Percentiles rank a stretch among this genome's conserved stretches.
Evolutionary conservation across 1,140 invertebrate genomes (phyloP).

Genomic region (Lepidurus packardi): DNA sequence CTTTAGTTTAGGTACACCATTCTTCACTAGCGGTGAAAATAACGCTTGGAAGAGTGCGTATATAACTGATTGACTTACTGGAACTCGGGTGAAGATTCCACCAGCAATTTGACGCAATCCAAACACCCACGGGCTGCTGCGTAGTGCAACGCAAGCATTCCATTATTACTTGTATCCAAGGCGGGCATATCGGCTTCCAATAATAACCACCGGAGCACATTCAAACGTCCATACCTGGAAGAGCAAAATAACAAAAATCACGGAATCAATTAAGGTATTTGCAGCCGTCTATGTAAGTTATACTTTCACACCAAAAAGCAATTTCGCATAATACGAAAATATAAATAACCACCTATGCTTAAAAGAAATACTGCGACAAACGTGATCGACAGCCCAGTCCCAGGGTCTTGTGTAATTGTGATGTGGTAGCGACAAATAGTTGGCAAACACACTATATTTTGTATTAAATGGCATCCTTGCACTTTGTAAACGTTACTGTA

Average conservation of each 20-base stretch:
- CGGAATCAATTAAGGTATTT: no score
- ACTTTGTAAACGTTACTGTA: neutral
- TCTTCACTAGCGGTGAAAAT: no score
- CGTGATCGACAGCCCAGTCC: neutral
- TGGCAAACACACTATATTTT: neutral
- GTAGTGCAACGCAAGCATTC: slow-evolving; percentile 73
- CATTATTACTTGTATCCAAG: slow-evolving; percentile 46
- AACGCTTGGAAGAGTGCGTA: no score
- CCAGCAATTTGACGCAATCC: slow-evolving; percentile 71
- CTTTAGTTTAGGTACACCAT: no score
- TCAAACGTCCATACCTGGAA: slow-evolving; percentile 51
- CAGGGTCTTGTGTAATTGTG: neutral
- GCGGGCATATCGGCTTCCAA: slow-evolving; percentile 54
- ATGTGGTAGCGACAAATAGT: neutral
- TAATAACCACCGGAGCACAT: slow-evolving; percentile 55
- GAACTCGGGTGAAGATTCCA: slow-evolving; percentile 63
- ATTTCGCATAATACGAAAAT: no score
- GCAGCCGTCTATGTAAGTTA: no score
- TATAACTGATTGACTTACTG: slow-evolving; percentile 52
- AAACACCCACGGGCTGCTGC: slow-evolving; percentile 74
- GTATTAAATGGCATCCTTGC: neutral
- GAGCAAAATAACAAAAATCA: neutral
- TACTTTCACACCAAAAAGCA: no score
- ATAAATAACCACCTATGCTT: neutral
- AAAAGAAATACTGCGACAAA: neutral